Percentiles rank a stretch among this genome's conserved stretches.
Evolutionary conservation across 1,140 invertebrate species (phyloP).

Genomic region (Akabosia matsudoensis): DNA sequence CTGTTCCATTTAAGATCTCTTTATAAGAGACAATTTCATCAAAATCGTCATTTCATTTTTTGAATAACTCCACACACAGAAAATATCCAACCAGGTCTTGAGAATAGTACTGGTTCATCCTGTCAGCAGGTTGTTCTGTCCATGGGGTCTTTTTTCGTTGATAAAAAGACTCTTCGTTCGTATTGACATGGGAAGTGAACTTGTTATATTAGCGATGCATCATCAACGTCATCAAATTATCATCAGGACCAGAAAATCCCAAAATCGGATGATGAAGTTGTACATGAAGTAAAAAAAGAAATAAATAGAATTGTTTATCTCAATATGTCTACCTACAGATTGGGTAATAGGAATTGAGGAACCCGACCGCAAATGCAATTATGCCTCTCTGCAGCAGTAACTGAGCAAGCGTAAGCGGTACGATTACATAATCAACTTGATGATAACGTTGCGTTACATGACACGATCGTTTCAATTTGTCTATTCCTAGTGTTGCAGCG

Average conservation of each 20-base stretch:
- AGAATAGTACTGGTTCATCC: conserved; percentile 12
- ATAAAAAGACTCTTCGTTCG: neutral
- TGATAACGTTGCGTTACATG: conserved; percentile 14
- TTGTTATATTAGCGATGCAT: conserved; percentile 2
- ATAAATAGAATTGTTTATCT: too few relatives aligned
- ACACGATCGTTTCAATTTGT: conserved; percentile 15
- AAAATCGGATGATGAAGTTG: too few relatives aligned
- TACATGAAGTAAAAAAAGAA: too few relatives aligned
- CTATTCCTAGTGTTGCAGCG: neutral
- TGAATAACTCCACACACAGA: neutral
- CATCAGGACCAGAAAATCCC: neutral
- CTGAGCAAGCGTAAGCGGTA: too few relatives aligned
- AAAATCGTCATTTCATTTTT: neutral
- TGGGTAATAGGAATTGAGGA: neutral
- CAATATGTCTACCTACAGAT: too few relatives aligned
- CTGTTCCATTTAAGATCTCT: too few relatives aligned
- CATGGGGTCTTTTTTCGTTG: neutral
- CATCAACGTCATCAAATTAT: neutral
- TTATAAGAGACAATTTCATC: too few relatives aligned
- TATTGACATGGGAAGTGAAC: conserved; percentile 22
- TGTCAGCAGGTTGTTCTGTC: conserved; percentile 5
- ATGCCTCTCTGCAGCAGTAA: conserved; percentile 1
- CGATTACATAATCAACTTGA: conserved; percentile 14
- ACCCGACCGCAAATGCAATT: conserved; percentile 9
- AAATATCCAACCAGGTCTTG: neutral